Conservation (phyloP, 2,888 invertebrate genomes). For the Lycia hirtaria region DNA sequence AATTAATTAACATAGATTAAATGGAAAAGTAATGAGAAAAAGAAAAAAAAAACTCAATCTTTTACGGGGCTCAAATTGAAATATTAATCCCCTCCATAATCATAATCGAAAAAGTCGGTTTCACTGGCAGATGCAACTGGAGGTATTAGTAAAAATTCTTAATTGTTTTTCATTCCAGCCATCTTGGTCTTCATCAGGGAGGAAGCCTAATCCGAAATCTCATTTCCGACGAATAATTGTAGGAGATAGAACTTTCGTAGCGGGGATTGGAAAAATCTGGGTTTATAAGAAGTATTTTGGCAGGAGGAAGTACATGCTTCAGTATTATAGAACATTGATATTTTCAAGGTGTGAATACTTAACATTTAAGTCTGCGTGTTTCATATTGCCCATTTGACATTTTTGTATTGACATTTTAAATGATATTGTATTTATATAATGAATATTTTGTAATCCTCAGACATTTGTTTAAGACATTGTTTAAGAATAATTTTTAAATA, state of each 20-base stretch:
- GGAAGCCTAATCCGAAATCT: constrained; percentile 72
- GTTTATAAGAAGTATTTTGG: constrained; percentile 7
- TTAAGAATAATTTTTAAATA: no score
- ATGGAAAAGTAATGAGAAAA: not conserved
- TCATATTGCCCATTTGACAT: no score
- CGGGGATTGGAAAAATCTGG: constrained; percentile 19
- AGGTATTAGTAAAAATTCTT: constrained; percentile 55
- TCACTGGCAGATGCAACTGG: constrained; percentile 38
- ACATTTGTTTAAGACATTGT: no score
- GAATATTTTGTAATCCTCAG: no score
- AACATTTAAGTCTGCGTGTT: no score
- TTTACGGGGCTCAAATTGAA: constrained; percentile 16
- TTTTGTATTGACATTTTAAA: no score
- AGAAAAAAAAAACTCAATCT: constrained; percentile 6
- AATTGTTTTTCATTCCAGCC: constrained; percentile 67
- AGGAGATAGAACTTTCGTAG: constrained; percentile 57
- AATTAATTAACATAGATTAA: not conserved
- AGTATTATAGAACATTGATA: no score
- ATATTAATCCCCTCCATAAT: constrained; percentile 23
- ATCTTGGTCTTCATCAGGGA: constrained; percentile 64
- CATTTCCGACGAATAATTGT: constrained; percentile 76
- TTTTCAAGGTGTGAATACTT: no score
- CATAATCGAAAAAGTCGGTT: constrained; percentile 18
- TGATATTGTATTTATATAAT: no score
- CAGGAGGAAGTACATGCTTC: not conserved